Conservation (phyloP, 2,113 vertebrate species). For the Otocyon megalotis region DNA sequence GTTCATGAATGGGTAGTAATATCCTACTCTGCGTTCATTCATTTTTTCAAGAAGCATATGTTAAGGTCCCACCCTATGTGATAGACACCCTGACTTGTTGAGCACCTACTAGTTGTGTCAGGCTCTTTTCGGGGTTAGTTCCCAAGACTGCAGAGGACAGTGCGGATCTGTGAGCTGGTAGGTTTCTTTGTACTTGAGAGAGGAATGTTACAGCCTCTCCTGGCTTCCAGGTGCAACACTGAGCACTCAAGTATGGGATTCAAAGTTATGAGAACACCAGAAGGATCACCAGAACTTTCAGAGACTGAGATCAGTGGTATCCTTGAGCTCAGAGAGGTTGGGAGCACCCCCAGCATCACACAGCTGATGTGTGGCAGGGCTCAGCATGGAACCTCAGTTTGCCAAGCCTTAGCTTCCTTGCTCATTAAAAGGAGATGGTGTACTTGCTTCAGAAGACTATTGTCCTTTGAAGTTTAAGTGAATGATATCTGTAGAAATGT, state of each 20-base stretch:
- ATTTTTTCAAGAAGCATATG: background rate
- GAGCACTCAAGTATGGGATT: background rate
- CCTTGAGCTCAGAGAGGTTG: background rate
- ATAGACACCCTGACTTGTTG: background rate
- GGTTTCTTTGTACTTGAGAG: background rate
- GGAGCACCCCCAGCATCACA: background rate
- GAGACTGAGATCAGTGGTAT: background rate
- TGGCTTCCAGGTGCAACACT: background rate
- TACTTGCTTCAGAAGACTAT: background rate
- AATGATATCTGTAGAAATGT: background rate
- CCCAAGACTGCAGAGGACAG: too few relatives aligned
- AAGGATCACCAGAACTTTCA: background rate
- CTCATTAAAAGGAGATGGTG: background rate
- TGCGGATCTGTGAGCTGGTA: too few relatives aligned
- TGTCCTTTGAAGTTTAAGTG: background rate
- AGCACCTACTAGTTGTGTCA: background rate
- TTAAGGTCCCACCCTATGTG: background rate
- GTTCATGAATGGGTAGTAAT: background rate
- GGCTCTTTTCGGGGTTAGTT: background rate
- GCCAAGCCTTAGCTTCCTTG: background rate
- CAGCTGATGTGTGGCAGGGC: background rate
- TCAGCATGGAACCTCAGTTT: background rate
- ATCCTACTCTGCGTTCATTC: background rate
- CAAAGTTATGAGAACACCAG: background rate
- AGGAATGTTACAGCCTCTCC: background rate